These are phyloP conservation scores for Tapirus terrestris DNA, from an alignment of 2,113 vertebrate genomes.

Conservation along the genomic window DNA sequence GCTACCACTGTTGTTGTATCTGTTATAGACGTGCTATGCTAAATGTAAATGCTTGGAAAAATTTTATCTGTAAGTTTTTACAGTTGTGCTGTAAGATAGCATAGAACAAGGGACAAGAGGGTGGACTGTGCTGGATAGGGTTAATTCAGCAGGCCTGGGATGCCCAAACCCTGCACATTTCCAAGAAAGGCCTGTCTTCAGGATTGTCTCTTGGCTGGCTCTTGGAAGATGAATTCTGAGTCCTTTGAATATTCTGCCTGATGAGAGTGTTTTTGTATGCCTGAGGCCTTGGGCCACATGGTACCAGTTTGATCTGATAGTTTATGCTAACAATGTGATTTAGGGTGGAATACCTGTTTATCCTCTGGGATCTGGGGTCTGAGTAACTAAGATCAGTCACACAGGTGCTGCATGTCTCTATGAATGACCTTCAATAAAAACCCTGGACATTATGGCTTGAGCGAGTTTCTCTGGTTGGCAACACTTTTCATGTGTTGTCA, in stretches of 20 bases:
- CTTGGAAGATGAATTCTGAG: too few relatives aligned
- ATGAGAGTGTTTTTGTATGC: background rate
- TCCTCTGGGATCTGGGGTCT: too few relatives aligned
- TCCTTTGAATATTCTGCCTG: background rate
- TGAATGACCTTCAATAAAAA: too few relatives aligned
- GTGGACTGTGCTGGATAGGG: background rate
- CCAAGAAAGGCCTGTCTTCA: background rate
- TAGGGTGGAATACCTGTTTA: background rate
- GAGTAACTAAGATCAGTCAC: too few relatives aligned
- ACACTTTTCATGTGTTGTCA: too few relatives aligned
- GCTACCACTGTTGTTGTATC: background rate
- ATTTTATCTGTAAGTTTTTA: too few relatives aligned
- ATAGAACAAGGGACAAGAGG: background rate
- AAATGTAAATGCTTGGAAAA: background rate
- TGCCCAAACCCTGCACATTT: background rate
- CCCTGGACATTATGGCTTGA: too few relatives aligned
- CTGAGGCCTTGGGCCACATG: background rate
- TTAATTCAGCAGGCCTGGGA: background rate
- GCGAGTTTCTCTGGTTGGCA: too few relatives aligned
- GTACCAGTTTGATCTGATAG: background rate
- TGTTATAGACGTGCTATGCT: background rate
- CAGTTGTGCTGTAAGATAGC: background rate
- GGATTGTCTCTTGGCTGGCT: background rate
- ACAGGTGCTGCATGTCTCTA: too few relatives aligned
- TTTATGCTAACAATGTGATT: background rate